Conservation (phyloP, 2,888 invertebrate genomes). For the Rhodophaea formosa region DNA sequence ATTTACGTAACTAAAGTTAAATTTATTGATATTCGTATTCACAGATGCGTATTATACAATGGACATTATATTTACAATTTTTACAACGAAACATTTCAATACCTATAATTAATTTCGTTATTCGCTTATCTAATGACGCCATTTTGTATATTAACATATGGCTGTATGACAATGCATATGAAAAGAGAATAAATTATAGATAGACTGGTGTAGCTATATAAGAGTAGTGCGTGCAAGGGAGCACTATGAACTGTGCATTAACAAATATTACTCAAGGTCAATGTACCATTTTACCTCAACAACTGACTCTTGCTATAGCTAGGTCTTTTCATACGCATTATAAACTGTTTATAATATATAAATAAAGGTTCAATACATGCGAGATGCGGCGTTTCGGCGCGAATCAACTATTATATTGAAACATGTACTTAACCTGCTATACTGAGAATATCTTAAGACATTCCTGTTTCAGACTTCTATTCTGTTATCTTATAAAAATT, state of each 20-base stretch:
- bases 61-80: slow-evolving; percentile 24
- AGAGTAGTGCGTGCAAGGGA: too few species aligned
- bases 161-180: neutral
- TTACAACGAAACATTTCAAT: slow-evolving; percentile 17
- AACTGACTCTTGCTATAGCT: neutral
- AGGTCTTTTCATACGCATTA: neutral
- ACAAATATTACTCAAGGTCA: neutral
- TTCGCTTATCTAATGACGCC: neutral
- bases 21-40: slow-evolving; percentile 47
- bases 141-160: slow-evolving; percentile 3
- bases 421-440: neutral
- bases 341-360: neutral
- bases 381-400: neutral
- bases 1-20: slow-evolving; percentile 32
- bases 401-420: neutral
- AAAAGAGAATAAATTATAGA: neutral
- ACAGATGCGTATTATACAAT: slow-evolving; percentile 35
- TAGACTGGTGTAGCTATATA: too few species aligned
- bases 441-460: neutral
- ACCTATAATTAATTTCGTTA: slow-evolving; percentile 1
- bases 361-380: neutral
- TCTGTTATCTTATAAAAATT: neutral
- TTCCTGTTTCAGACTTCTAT: neutral
- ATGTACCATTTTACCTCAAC: neutral
- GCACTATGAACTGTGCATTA: too few species aligned